A percentile compares a stretch with the other conserved stretches of the same genome.
phyloP scores from a whole-genome alignment of 2,888 invertebrate genomes.

The Sesamia inferens region DNA sequence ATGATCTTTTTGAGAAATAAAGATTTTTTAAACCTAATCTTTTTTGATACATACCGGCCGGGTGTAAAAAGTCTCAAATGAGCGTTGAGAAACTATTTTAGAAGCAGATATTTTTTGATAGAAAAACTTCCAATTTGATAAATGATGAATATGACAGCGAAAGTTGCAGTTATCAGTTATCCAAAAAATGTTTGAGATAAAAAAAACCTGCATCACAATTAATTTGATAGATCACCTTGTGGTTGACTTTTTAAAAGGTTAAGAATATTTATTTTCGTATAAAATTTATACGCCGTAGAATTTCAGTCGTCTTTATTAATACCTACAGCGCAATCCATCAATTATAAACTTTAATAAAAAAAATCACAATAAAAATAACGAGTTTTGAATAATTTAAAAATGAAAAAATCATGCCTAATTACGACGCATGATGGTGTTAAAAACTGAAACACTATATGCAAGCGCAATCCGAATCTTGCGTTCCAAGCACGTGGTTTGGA shows the following conservation, averaged over 20 bases:
- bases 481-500: no score
- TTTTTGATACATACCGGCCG: not conserved
- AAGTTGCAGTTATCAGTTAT: slow-evolving; percentile 13
- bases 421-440: no score
- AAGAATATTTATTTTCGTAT: slow-evolving; percentile 9
- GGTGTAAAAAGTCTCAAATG: not conserved
- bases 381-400: no score
- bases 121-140: not conserved
- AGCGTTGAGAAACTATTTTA: not conserved
- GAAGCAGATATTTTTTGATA: not conserved
- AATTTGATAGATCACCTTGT: slow-evolving; percentile 5
- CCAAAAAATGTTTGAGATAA: not conserved
- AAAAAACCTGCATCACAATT: slow-evolving; percentile 4
- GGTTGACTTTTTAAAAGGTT: slow-evolving; percentile 20
- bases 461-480: no score
- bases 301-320: no score
- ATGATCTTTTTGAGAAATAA: no score
- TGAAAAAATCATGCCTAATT: no score
- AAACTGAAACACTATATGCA: no score
- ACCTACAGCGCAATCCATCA: no score
- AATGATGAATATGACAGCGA: not conserved
- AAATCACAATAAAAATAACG: no score
- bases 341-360: no score
- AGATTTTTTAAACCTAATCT: not conserved
- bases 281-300: not conserved